These are phyloP conservation scores for Bubo blakistoni DNA, from an alignment of 2,113 vertebrate genomes.

Conservation along the genomic window DNA sequence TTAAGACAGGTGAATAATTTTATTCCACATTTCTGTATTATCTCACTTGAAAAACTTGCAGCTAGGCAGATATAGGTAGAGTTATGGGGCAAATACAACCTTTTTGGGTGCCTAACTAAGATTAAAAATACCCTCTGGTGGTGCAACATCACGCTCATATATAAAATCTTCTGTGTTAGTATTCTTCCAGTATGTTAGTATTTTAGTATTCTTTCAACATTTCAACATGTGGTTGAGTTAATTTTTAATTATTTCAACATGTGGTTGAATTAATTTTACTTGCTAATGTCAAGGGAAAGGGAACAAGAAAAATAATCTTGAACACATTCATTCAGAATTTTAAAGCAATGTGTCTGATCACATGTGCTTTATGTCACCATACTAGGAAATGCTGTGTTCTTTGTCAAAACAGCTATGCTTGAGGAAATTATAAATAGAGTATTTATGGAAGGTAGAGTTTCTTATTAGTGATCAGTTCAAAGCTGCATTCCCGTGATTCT, in stretches of 20 bases:
- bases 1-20: neutral
- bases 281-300: neutral
- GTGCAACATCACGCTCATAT: neutral
- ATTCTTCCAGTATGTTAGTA: neutral
- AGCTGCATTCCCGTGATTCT: neutral
- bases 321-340: neutral
- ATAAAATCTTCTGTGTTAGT: neutral
- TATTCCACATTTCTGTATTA: neutral
- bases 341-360: neutral
- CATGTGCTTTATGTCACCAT: accelerated
- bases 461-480: neutral
- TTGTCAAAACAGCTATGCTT: neutral
- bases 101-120: neutral
- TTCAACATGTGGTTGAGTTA: neutral
- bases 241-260: neutral
- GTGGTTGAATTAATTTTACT: neutral
- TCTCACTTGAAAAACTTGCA: neutral
- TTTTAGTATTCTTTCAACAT: neutral
- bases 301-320: neutral
- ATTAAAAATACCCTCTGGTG: neutral
- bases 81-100: neutral
- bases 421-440: neutral
- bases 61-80: neutral
- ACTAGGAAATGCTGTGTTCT: accelerated
- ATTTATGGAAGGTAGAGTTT: neutral